A percentile compares a stretch with the other conserved stretches of the same genome.
These are phyloP conservation scores for Campoletis sonorensis DNA, from an alignment of 1,140 invertebrate species.

Conservation along the genomic window DNA sequence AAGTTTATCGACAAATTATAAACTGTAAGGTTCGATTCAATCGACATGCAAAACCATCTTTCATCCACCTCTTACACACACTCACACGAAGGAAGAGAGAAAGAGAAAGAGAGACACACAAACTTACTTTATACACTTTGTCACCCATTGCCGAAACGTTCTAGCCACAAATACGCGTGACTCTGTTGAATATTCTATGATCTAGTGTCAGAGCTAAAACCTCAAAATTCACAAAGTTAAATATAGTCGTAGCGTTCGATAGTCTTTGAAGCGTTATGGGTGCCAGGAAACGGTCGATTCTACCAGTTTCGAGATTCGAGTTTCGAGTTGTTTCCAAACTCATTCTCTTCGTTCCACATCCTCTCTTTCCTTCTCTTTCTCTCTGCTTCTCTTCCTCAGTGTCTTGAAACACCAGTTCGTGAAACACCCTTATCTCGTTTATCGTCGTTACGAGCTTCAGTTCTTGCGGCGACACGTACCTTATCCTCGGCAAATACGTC, in stretches of 20 bases:
- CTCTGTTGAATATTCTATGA: slow-evolving; percentile 31
- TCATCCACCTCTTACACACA: not conserved
- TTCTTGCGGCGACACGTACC: slow-evolving; percentile 25
- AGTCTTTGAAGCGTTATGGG: slow-evolving; percentile 31
- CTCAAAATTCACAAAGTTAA: slow-evolving; percentile 27
- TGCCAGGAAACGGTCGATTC: slow-evolving; percentile 10
- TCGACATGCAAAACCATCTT: not conserved
- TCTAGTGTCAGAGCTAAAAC: slow-evolving; percentile 28
- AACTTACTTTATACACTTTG: not conserved
- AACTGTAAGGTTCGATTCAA: slow-evolving; percentile 12
- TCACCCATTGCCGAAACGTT: slow-evolving; percentile 1
- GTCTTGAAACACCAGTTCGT: not conserved
- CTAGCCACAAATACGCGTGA: slow-evolving; percentile 14
- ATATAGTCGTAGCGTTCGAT: slow-evolving; percentile 27
- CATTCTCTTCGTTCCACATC: slow-evolving; percentile 15
- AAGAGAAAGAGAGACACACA: too few relatives aligned
- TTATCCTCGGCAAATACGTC: slow-evolving; percentile 28
- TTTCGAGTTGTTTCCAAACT: slow-evolving; percentile 16
- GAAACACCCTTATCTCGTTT: slow-evolving; percentile 28
- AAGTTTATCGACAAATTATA: not conserved
- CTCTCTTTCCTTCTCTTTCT: slow-evolving; percentile 26
- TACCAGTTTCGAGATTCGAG: slow-evolving; percentile 19
- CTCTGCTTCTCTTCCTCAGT: not conserved
- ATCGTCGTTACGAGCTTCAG: slow-evolving; percentile 23
- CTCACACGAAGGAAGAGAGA: too few relatives aligned